Conservation (phyloP, 2,888 invertebrate genomes). For the Apantesis nais region DNA sequence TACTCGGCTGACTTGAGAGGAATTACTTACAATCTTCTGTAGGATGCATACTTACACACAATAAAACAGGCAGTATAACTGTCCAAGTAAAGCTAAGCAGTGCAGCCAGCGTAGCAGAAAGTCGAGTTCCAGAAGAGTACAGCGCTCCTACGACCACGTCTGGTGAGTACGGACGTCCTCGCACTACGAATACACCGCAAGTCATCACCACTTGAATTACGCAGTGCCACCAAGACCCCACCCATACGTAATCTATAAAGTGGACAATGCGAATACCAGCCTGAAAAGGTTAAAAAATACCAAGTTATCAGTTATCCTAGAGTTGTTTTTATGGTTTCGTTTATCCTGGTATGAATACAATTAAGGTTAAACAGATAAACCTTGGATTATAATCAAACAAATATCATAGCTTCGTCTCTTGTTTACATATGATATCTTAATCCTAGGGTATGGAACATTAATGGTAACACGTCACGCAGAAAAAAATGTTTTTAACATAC, state of each 20-base stretch:
- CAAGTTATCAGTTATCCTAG: neutral
- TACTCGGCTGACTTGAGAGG: no score
- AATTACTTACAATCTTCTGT: no score
- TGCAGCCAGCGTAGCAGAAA: slow-evolving; percentile 85
- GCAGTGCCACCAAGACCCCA: slow-evolving; percentile 95
- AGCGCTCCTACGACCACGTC: slow-evolving; percentile 87
- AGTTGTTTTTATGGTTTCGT: neutral
- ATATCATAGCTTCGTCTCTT: neutral
- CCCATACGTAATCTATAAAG: slow-evolving; percentile 93
- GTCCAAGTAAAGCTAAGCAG: slow-evolving; percentile 95
- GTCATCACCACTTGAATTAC: slow-evolving; percentile 91
- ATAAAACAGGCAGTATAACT: slow-evolving; percentile 92
- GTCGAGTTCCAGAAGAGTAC: slow-evolving; percentile 65
- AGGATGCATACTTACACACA: slow-evolving; percentile 87
- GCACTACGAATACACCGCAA: slow-evolving; percentile 93
- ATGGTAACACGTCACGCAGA: neutral
- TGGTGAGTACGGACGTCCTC: slow-evolving; percentile 94
- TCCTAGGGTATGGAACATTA: slow-evolving; percentile 1
- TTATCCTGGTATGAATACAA: neutral
- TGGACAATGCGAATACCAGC: slow-evolving; percentile 93
- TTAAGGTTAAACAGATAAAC: neutral
- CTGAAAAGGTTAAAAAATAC: slow-evolving; percentile 55
- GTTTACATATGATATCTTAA: neutral
- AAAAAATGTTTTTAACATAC: no score
- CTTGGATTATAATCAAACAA: slow-evolving; percentile 1